phyloP scores from a whole-genome alignment of 2,888 invertebrate species.

The Clanis bilineata region DNA sequence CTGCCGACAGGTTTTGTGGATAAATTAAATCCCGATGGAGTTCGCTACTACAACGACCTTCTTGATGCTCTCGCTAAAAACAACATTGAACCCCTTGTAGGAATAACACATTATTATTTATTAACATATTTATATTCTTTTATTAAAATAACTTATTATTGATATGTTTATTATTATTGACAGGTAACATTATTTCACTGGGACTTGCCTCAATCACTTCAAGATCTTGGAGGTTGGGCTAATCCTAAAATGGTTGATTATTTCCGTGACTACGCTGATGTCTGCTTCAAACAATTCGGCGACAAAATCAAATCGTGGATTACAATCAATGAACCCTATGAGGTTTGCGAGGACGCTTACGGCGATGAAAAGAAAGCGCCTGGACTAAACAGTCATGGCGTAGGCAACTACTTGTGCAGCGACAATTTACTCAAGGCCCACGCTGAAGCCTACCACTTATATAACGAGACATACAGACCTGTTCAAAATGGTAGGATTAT shows the following conservation, averaged over 20 bases:
- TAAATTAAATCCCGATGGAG: slow-evolving; percentile 81
- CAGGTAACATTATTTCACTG: slow-evolving; percentile 86
- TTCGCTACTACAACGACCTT: slow-evolving; percentile 85
- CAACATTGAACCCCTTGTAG: slow-evolving; percentile 84
- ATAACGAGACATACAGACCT: slow-evolving; percentile 82
- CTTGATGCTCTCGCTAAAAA: slow-evolving; percentile 83
- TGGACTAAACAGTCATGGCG: slow-evolving; percentile 79
- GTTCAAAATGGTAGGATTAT: slow-evolving; percentile 79
- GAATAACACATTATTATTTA: slow-evolving; percentile 20
- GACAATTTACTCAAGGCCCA: slow-evolving; percentile 86
- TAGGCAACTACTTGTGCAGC: slow-evolving; percentile 84
- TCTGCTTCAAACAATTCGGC: slow-evolving; percentile 81
- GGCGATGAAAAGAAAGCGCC: slow-evolving; percentile 78
- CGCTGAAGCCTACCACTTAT: slow-evolving; percentile 84
- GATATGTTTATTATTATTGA: slow-evolving; percentile 13
- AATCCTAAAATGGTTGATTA: slow-evolving; percentile 79
- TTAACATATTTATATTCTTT: too few relatives aligned
- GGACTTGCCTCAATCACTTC: slow-evolving; percentile 84
- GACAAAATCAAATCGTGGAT: slow-evolving; percentile 85
- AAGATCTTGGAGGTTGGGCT: slow-evolving; percentile 81
- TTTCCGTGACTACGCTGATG: slow-evolving; percentile 80
- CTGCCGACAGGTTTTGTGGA: slow-evolving; percentile 83
- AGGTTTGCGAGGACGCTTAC: slow-evolving; percentile 79
- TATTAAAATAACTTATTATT: not conserved
- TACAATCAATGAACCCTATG: slow-evolving; percentile 86